These are phyloP conservation scores for Calcarius lapponicus DNA, from an alignment of 2,797 vertebrate species.

Conservation along the genomic window DNA sequence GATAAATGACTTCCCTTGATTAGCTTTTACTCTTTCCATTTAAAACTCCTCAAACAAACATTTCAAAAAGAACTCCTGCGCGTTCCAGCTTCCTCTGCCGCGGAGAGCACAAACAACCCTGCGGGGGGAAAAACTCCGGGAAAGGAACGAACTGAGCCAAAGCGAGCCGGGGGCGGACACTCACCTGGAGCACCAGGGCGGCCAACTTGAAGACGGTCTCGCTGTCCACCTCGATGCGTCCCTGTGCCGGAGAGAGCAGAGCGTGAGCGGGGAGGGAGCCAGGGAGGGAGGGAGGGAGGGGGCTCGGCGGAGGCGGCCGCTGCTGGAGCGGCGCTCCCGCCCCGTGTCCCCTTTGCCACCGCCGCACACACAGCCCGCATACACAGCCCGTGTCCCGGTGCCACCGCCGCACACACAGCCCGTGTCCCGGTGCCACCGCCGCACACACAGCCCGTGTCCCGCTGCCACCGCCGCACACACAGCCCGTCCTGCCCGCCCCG, in stretches of 20 bases:
- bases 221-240: slow-evolving; percentile 90
- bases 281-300: neutral
- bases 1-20: neutral
- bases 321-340: neutral
- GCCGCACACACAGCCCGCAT: too few relatives aligned
- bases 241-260: slow-evolving; percentile 77
- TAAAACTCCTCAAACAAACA: neutral
- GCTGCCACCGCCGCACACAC: neutral
- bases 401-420: too few relatives aligned
- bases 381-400: neutral
- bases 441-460: neutral
- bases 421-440: neutral
- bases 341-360: neutral
- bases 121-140: rapidly evolving
- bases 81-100: neutral
- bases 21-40: neutral
- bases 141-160: rapidly evolving
- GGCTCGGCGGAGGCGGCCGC: neutral
- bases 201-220: slow-evolving; percentile 92
- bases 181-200: slow-evolving; percentile 93
- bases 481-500: too few relatives aligned
- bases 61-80: neutral
- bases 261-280: neutral
- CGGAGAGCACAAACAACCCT: rapidly evolving
- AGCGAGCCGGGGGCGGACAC: neutral